Conservation (phyloP, 2,888 invertebrate species). For the Sisyra terminalis region DNA sequence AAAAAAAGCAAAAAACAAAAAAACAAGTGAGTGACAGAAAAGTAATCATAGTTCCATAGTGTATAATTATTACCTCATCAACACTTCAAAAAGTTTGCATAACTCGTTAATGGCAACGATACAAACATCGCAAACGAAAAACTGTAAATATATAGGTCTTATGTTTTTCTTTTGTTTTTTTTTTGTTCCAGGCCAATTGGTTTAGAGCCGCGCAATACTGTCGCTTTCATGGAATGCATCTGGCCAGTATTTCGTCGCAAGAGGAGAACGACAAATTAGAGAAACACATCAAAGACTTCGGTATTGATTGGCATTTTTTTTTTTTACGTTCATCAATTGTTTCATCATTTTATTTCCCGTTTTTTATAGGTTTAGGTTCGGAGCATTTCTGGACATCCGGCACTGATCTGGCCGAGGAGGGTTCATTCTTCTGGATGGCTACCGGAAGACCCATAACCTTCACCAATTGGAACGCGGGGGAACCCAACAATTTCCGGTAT, state of each 20-base stretch:
- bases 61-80: too few relatives aligned
- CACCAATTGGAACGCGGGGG: constrained; percentile 87
- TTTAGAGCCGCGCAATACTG: constrained; percentile 85
- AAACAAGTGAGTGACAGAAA: too few relatives aligned
- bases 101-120: too few relatives aligned
- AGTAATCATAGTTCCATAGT: too few relatives aligned
- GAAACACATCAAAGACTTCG: constrained; percentile 79
- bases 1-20: too few relatives aligned
- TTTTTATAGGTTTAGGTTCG: constrained; percentile 58
- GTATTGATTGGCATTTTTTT: too few relatives aligned
- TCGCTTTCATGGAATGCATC: constrained; percentile 83
- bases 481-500: constrained; percentile 85
- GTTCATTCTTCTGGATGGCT: constrained; percentile 87
- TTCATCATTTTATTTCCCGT: background rate
- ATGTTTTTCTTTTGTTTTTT: constrained; percentile 1
- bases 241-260: constrained; percentile 77
- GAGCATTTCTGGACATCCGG: constrained; percentile 92
- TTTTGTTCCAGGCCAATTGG: constrained; percentile 69
- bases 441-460: constrained; percentile 77
- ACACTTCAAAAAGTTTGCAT: too few relatives aligned
- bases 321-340: too few relatives aligned
- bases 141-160: background rate
- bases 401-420: constrained; percentile 81
- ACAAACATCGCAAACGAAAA: too few relatives aligned
- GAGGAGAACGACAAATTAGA: constrained; percentile 82